These are phyloP conservation scores for Pseudomyrmex pallidus DNA, from an alignment of 1,140 invertebrate species.

Conservation along the genomic window DNA sequence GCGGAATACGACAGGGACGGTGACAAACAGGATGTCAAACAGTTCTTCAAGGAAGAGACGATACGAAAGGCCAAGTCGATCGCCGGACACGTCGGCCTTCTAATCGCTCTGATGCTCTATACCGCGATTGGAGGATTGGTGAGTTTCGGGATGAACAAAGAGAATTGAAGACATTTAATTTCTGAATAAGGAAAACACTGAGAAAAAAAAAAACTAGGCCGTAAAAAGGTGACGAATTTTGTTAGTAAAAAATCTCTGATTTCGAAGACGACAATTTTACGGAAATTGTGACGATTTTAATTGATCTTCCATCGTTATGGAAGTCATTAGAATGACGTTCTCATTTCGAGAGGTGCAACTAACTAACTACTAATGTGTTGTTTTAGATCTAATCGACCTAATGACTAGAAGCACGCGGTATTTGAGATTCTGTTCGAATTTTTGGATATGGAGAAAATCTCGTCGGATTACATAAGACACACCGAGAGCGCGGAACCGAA, in stretches of 20 bases:
- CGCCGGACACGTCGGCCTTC: constrained; percentile 89
- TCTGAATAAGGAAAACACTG: not conserved
- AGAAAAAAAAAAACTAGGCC: not conserved
- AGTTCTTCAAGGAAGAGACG: constrained; percentile 50
- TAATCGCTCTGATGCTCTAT: constrained; percentile 90
- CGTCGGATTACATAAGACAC: constrained; percentile 4
- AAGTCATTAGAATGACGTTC: no score
- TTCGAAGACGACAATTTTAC: no score
- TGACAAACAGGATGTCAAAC: not conserved
- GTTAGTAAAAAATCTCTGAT: no score
- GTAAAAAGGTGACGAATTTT: not conserved
- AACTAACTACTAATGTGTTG: no score
- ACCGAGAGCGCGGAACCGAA: not conserved
- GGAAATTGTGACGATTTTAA: no score
- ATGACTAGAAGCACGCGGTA: no score
- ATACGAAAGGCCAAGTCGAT: constrained; percentile 86
- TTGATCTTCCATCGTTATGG: no score
- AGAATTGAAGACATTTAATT: not conserved
- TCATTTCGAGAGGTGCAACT: no score
- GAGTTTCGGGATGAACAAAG: constrained; percentile 75
- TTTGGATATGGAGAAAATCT: not conserved
- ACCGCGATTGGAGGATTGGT: constrained; percentile 91
- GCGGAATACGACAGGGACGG: not conserved
- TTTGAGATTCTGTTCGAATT: not conserved
- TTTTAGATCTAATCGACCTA: no score